Evolutionary conservation across 2,888 invertebrate genomes (phyloP).

Genomic region (Diarsia brunnea): DNA sequence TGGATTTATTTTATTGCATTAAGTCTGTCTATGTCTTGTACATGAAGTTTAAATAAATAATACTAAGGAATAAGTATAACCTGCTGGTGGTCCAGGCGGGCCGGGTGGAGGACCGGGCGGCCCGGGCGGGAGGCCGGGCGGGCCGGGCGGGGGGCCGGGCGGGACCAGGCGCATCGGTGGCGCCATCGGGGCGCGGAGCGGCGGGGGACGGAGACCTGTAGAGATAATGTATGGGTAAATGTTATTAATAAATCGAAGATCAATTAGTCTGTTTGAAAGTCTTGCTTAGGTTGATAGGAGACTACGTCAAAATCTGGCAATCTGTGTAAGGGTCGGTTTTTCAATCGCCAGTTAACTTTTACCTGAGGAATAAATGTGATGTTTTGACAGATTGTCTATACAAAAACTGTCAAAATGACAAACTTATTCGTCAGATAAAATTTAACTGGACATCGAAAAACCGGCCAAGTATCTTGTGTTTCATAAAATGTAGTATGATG

Average conservation of each 20-base stretch:
- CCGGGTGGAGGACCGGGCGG: conserved; percentile 43
- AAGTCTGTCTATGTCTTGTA: no score
- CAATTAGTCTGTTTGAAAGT: not conserved
- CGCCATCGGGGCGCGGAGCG: conserved; percentile 75
- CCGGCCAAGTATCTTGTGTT: no score
- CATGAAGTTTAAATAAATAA: no score
- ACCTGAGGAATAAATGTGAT: no score
- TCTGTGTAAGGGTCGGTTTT: no score
- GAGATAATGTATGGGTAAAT: not conserved
- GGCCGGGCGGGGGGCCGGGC: conserved; percentile 55
- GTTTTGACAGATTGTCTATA: no score
- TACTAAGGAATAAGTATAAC: conserved; percentile 79
- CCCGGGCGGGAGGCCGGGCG: conserved; percentile 46
- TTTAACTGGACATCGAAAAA: no score
- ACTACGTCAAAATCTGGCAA: not conserved
- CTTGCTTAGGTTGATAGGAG: not conserved
- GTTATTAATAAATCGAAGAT: not conserved
- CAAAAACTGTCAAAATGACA: no score
- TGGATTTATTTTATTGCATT: no score
- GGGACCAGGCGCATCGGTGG: conserved; percentile 45
- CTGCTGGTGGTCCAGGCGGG: conserved; percentile 82
- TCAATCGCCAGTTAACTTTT: no score
- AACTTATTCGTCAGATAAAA: no score
- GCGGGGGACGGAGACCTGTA: conserved; percentile 81
- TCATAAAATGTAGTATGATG: no score